phyloP scores from a whole-genome alignment of 2,113 vertebrate species.

The Lanius ludovicianus region DNA sequence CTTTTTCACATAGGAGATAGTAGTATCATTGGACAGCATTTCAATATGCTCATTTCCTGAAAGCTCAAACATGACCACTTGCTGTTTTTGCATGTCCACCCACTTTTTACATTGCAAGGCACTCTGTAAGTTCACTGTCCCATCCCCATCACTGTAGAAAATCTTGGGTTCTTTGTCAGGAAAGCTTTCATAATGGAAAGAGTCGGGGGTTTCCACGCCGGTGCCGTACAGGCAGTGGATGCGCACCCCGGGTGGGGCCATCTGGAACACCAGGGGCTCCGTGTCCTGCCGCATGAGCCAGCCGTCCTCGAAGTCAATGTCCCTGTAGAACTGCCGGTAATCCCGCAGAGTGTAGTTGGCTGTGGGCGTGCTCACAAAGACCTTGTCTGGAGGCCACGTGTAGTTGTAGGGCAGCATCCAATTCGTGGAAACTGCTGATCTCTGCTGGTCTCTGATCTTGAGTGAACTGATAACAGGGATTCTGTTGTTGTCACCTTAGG shows the following conservation, averaged over 20 bases:
- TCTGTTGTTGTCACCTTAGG: conserved; percentile 90
- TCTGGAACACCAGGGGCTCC: conserved; percentile 77
- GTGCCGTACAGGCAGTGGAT: conserved; percentile 91
- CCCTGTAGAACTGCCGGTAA: conserved; percentile 84
- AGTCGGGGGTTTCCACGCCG: conserved; percentile 80
- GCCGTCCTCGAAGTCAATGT: conserved; percentile 87
- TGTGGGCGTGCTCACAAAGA: conserved; percentile 84
- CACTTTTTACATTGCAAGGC: conserved; percentile 85
- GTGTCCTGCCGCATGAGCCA: conserved; percentile 93
- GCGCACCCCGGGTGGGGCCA: conserved; percentile 81
- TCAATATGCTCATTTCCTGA: conserved; percentile 87
- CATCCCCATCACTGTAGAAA: conserved; percentile 83
- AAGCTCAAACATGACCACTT: conserved; percentile 80
- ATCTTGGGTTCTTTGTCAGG: conserved; percentile 90
- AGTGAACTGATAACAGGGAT: conserved; percentile 91
- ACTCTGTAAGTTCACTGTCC: conserved; percentile 92
- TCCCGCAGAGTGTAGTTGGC: conserved; percentile 90
- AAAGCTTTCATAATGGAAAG: conserved; percentile 85
- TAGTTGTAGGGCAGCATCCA: conserved; percentile 93
- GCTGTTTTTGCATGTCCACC: conserved; percentile 78
- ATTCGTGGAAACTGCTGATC: conserved; percentile 88
- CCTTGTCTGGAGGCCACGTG: conserved; percentile 84
- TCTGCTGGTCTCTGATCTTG: conserved; percentile 93
- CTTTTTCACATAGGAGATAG: conserved; percentile 86
- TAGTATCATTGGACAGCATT: conserved; percentile 87